phyloP scores from a whole-genome alignment of 2,888 invertebrate species.

The Drosophila helvetica region DNA sequence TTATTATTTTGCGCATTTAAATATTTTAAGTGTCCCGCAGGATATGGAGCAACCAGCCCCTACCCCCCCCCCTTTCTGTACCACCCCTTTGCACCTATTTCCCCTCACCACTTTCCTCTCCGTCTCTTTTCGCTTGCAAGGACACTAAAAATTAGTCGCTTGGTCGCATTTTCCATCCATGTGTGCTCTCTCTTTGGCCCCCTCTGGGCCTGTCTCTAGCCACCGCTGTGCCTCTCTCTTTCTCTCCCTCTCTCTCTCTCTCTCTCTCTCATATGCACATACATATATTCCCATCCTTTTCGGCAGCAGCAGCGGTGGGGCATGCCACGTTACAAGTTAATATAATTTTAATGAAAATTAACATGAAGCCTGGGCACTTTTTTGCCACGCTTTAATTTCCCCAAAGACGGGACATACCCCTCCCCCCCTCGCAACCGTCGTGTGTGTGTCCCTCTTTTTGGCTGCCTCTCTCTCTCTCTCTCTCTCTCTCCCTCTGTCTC shows the following conservation, averaged over 20 bases:
- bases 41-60: slow-evolving; percentile 41
- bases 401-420: slow-evolving; percentile 59
- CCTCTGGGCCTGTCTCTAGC: background rate
- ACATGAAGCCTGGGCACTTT: slow-evolving; percentile 79
- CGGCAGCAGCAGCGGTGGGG: slow-evolving; percentile 37
- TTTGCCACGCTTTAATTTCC: slow-evolving; percentile 78
- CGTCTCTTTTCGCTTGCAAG: slow-evolving; percentile 57
- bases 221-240: background rate
- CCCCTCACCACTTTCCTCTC: background rate
- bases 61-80: background rate
- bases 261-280: background rate
- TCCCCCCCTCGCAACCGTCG: slow-evolving; percentile 18
- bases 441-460: slow-evolving; percentile 25
- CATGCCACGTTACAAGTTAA: slow-evolving; percentile 76
- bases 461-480: background rate
- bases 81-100: slow-evolving; percentile 34
- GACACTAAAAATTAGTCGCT: slow-evolving; percentile 77
- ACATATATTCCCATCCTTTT: background rate
- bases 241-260: slow-evolving; percentile 1
- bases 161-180: slow-evolving; percentile 35
- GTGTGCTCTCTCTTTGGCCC: slow-evolving; percentile 12
- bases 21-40: slow-evolving; percentile 79
- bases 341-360: slow-evolving; percentile 81
- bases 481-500: background rate
- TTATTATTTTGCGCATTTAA: slow-evolving; percentile 81